Base-by-base conservation (phyloP, 2,113 vertebrate species). In the Pseudopodoces humilis region DNA sequence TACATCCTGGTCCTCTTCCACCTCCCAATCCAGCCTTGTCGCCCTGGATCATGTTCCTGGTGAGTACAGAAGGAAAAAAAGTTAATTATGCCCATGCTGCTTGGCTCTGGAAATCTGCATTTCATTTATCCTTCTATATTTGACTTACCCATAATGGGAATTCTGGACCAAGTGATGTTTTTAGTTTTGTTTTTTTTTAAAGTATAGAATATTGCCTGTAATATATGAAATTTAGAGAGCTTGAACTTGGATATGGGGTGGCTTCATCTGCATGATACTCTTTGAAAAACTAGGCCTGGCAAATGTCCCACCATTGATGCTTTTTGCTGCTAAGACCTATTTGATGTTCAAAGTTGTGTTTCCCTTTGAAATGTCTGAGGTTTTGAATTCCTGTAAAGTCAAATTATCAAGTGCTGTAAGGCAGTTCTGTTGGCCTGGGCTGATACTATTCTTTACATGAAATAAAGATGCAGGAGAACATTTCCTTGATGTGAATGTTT, bases 11-110 rank as follows among this genome's bases (percentile, higher is more conserved):
- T 97, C 96, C 94, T 96, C 96, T 94, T 97, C 96, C 93, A 97
- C 96, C 76, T 97, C 96, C 68, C 96, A 97, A 50, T 97, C 96
- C 96, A 97, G 96, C 92, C 96, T 97, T 95, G 96, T 97, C n/a
- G 94, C 94, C 93, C 90, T 97, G 96, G 96, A 97, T 96, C 96
- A 93, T 92, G 95, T 84, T 95, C 95, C 95, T 88, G 96, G 96
- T 97, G 95, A 97, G 96, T 97, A 96, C 60, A 90, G 92, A 81
- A 90, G 90, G 76, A 94, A 94, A 43, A 35, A 35, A 88, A 74
- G 64, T 90, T 96, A 44, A 86, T 88, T 86, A 46, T 39, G 76
- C 83, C 92, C 76, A 9, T 76, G 41, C 67, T 93, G 50, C 86
- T 88, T 90, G 85, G 85, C 82, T 90, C 71, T 77, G 69, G 86